Evolutionary conservation across 2,888 invertebrate species (phyloP), one percentile per base, ranked within the genome.

Genomic region (Hololepta plana): DNA sequence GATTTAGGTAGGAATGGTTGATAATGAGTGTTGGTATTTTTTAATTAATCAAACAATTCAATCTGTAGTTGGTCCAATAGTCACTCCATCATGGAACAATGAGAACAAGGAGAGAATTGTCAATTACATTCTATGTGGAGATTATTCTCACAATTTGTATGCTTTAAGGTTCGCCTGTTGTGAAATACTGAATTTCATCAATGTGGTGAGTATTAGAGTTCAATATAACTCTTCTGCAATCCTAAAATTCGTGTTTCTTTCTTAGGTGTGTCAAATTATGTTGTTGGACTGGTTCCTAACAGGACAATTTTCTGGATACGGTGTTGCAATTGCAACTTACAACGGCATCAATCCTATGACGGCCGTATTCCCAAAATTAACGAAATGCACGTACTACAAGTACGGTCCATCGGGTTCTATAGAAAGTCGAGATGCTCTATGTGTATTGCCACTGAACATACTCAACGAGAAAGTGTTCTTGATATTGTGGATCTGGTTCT

Each of bases 381-480:
- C 75, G 8, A 72, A 70, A 44, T 73, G 73, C 46, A 60, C 57
- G 38, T 58, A 65, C 31, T 52, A 60, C 27, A 59, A 47, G 34
- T 70, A 60, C 31, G 74, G 74, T 3, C 60, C 67, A 1, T 60
- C 65, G 0, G 75, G 74, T 3, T 49, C 57, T 3, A 35, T 64
- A 2, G 62, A 71, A 39, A 42, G 50, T 0, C 56, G 57, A 33
- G 74, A 76, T 41, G 62, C 67, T 1, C 56, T 81, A 0, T 82
- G 82, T 39, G 60, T 81, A n/a, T 53, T 82, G 8, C 73, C 81
- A 0, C 43, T 81, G 5, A 82, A 82, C 43, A 70, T 77, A 35
- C 64, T 82, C 21, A 80, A 82, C 43, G 80, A 81, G 44, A 82
- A 81, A 46, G 65, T 81, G 35, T 79, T 75, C 41, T 59, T 72